A percentile compares a stretch with the other conserved stretches of the same genome.
These are phyloP conservation scores for Neelides sp. DNA, from an alignment of 1,140 invertebrate species.

Conservation along the genomic window DNA sequence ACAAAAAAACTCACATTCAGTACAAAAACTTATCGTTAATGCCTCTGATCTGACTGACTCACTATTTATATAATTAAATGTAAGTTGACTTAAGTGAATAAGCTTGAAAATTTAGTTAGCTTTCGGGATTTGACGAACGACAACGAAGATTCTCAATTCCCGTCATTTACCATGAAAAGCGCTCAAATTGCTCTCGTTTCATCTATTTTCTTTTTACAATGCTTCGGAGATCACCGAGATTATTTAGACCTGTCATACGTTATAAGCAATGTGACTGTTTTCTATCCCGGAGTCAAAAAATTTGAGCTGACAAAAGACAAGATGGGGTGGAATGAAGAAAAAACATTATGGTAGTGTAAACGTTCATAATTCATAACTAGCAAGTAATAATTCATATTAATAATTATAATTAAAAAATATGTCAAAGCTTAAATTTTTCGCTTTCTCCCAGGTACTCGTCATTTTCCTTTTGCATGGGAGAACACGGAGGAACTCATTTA, in stretches of 20 bases:
- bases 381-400: not conserved
- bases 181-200: too few relatives aligned
- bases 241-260: constrained; percentile 25
- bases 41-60: too few relatives aligned
- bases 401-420: not conserved
- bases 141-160: too few relatives aligned
- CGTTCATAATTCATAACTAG: not conserved
- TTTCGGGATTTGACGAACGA: too few relatives aligned
- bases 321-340: not conserved
- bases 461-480: constrained; percentile 33
- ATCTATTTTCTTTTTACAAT: too few relatives aligned
- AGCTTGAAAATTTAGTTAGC: too few relatives aligned
- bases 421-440: not conserved
- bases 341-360: constrained; percentile 12
- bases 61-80: too few relatives aligned
- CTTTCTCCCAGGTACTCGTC: constrained; percentile 16
- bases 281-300: constrained; percentile 14
- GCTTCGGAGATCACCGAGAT: too few relatives aligned
- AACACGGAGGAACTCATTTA: constrained; percentile 53
- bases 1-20: too few relatives aligned
- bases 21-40: too few relatives aligned
- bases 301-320: constrained; percentile 20
- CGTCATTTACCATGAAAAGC: too few relatives aligned
- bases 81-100: too few relatives aligned
- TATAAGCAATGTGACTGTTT: constrained; percentile 23